Percentiles rank a stretch among this genome's conserved stretches.
These are phyloP conservation scores for Pachypanchax playfairii DNA, from an alignment of 2,113 vertebrate species.

Conservation along the genomic window DNA sequence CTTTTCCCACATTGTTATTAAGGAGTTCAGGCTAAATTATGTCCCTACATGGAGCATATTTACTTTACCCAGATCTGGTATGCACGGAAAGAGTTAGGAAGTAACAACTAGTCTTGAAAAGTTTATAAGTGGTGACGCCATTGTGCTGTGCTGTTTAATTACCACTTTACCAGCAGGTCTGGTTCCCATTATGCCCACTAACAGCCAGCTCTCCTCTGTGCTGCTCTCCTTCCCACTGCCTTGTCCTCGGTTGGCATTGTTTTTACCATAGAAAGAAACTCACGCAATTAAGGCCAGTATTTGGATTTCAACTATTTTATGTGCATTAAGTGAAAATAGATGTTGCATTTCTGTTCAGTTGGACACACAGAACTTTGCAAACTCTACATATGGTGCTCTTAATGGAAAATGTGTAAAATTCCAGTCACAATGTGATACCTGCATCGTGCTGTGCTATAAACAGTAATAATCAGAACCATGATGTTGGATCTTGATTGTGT, in stretches of 20 bases:
- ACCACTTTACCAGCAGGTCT: constrained; percentile 61
- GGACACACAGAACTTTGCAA: not conserved
- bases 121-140: constrained; percentile 67
- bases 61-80: constrained; percentile 20
- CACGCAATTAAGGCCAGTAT: constrained; percentile 22
- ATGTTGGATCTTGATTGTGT: constrained; percentile 25
- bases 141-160: constrained; percentile 67
- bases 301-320: constrained; percentile 13
- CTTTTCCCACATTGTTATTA: constrained; percentile 2
- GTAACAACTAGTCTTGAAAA: constrained; percentile 50
- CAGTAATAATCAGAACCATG: constrained; percentile 39
- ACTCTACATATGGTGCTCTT: constrained; percentile 13
- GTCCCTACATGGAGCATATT: constrained; percentile 1
- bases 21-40: constrained; percentile 12
- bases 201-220: constrained; percentile 60
- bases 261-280: constrained; percentile 33
- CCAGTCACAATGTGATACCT: constrained; percentile 41
- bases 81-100: constrained; percentile 26
- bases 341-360: constrained; percentile 4
- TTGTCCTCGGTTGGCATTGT: constrained; percentile 70
- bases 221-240: constrained; percentile 43
- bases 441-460: constrained; percentile 46
- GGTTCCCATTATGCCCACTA: constrained; percentile 71
- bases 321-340: constrained; percentile 4
- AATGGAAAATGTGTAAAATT: constrained; percentile 24